Evolutionary conservation across 1,140 invertebrate genomes (phyloP), one percentile per base, ranked within the genome.

Genomic region (Aphelinus certus): DNA sequence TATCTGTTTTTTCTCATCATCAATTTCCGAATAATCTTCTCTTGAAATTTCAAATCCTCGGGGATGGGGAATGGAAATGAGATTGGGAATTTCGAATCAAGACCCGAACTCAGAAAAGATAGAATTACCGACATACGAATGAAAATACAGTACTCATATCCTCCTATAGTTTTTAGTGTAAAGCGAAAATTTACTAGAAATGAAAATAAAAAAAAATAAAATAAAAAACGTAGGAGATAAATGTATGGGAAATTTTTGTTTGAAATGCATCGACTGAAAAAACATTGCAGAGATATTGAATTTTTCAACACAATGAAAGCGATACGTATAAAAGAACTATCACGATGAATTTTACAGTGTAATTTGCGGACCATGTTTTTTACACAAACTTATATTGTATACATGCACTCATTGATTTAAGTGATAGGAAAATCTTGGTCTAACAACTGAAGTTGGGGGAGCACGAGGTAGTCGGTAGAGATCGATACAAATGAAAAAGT

Each of bases 321-420:
- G 47, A 65, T 66, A 65, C 43, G n/a, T 58, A 51, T 58, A 58
- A 56, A 69, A 51, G 56, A 69, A 64, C 51, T 73, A 76, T 65
- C 67, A 71, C n/a, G 26, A 75, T 51, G 73, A 73, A 76, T 64
- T 76, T 69, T 76, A 69, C 70, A 76, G 65, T 73, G 75, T 69
- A 76, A 73, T 76, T 76, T 73, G 75, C 61, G 75, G 75, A 76
- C 75, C 75, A 76, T 71, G 69, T 76, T 76, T 76, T 76, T 71
- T 76, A 76, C 75, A 76, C 75, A 76, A 71, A 76, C 62, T 66
- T 71, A 64, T 65, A 71, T 71, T 76, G 58, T 76, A 76, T 67
- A 76, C 64, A 55, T 57, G 75, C 69, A 67, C 57, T 67, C 62
- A 72, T 76, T 76, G 45, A 55, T 76, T 76, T 76, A 76, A 53